These are phyloP conservation scores for Enhydra lutris DNA, from an alignment of 2,113 vertebrate genomes.

Conservation along the genomic window DNA sequence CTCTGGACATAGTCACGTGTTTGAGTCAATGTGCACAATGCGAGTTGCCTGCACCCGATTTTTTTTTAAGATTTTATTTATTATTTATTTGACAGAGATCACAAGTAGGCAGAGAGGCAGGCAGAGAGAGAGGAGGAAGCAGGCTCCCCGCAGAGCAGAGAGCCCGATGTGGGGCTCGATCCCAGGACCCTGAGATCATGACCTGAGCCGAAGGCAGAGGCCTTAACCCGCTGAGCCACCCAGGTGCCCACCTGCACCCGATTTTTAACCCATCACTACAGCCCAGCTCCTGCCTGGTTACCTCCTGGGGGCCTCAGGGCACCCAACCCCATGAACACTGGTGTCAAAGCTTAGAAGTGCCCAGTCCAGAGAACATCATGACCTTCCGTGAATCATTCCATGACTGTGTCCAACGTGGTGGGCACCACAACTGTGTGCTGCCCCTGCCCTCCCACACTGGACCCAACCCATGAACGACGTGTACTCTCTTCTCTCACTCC, in stretches of 20 bases:
- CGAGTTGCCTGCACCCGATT: fast-evolving
- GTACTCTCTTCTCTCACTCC: not conserved
- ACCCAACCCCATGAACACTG: fast-evolving
- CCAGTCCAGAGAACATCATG: fast-evolving
- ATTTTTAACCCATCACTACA: fast-evolving
- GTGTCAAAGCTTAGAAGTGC: not conserved
- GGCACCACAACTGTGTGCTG: not conserved
- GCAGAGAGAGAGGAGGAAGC: no score
- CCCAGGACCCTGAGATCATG: no score
- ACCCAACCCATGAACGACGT: not conserved
- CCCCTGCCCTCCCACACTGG: not conserved
- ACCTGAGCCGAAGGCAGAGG: no score
- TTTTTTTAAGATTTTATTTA: not conserved
- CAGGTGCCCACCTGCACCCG: not conserved
- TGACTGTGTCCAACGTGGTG: not conserved
- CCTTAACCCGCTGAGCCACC: no score
- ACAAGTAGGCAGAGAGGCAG: no score
- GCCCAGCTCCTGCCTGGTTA: not conserved
- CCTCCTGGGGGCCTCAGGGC: not conserved
- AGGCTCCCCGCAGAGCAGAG: no score
- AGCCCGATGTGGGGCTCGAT: no score
- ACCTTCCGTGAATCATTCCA: not conserved
- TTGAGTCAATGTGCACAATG: fast-evolving
- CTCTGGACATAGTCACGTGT: fast-evolving
- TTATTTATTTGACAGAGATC: no score